Evolutionary conservation across 2,113 vertebrate genomes (phyloP), one percentile per base, ranked within the genome.

Genomic region (Larimichthys polyactis): DNA sequence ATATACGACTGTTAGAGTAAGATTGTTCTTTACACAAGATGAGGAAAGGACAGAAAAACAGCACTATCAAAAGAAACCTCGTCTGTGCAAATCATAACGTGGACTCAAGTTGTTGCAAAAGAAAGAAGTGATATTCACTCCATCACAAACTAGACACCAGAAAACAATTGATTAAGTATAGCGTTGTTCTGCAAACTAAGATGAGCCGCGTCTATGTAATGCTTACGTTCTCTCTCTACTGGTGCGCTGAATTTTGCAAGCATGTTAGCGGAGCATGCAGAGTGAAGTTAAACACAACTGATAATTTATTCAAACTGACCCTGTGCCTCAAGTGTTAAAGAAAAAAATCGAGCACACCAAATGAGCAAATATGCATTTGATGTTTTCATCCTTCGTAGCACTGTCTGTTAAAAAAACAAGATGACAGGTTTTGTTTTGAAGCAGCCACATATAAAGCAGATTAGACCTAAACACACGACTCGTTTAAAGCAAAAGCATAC

Each of bases 1-100:
- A 92, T 91, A 92, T 86, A 88, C 81, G 87, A 84, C 71, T 69
- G 59, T 85, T 78, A 90, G 54, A 86, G 86, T 77, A 81, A 71
- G 7, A 24, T 59, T 85, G 59, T 68, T 86, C 68, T 67, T 62
- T 67, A 66, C 40, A 77, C 51, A 75, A 58, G 55, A 83, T 36
- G 48, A 7, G 27, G 14, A 29, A 70, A 29, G 44, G 15, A 48
- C 17, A 16, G 29, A 40, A 60, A 44, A 79, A 65, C 57, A 14
- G n/a, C 29, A 58, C 29, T 5, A 16, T 14, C 20, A 20, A 64
- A 68, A 43, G 79, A 52, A 57, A 57, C 55, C 79, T 72, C 36
- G 36, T 72, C 63, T 83, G 55, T 75, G 79, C 83, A 85, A 89
- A 87, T 77, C 32, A 83, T 48, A 82, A 71, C 77, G 77, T 83